Percentiles rank a stretch among this genome's conserved stretches.
Evolutionary conservation across 1,140 invertebrate species (phyloP).

Genomic region (Cecropterus lyciades): DNA sequence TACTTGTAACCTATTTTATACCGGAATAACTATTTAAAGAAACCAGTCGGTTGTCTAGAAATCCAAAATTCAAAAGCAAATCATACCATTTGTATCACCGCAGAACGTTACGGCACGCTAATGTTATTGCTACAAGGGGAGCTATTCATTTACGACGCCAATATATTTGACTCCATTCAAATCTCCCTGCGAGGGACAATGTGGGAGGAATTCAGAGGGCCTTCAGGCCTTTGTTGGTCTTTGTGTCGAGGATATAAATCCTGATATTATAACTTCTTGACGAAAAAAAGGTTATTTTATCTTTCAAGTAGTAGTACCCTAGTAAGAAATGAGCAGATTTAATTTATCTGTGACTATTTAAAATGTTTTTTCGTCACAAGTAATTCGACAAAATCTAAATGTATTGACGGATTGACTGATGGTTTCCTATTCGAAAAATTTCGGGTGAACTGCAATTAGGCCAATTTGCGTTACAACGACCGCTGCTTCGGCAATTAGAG

Average conservation of each 20-base stretch:
- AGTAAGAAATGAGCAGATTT: too few relatives aligned
- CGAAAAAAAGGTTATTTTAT: background rate
- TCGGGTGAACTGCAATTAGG: slow-evolving; percentile 40
- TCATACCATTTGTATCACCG: slow-evolving; percentile 25
- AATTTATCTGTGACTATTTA: too few relatives aligned
- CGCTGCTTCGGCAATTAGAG: slow-evolving; percentile 50
- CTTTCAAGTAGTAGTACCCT: background rate
- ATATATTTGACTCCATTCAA: slow-evolving; percentile 39
- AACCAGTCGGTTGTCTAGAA: too few relatives aligned
- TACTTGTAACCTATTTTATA: too few relatives aligned
- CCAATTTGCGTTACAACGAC: slow-evolving; percentile 54
- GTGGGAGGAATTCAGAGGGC: slow-evolving; percentile 3
- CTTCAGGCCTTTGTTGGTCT: slow-evolving; percentile 11
- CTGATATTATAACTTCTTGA: slow-evolving; percentile 14
- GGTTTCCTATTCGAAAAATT: slow-evolving; percentile 21
- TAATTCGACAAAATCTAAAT: background rate
- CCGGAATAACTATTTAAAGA: too few relatives aligned
- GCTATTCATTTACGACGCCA: slow-evolving; percentile 37
- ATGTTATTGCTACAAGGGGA: slow-evolving; percentile 23
- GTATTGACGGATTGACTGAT: slow-evolving; percentile 23
- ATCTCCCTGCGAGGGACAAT: slow-evolving; percentile 12
- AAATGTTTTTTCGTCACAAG: too few relatives aligned
- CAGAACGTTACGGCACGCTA: slow-evolving; percentile 17
- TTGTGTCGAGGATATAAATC: slow-evolving; percentile 7
- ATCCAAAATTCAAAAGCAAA: background rate